Conservation (phyloP, 2,113 vertebrate genomes). For the Pycnonotus jocosus region DNA sequence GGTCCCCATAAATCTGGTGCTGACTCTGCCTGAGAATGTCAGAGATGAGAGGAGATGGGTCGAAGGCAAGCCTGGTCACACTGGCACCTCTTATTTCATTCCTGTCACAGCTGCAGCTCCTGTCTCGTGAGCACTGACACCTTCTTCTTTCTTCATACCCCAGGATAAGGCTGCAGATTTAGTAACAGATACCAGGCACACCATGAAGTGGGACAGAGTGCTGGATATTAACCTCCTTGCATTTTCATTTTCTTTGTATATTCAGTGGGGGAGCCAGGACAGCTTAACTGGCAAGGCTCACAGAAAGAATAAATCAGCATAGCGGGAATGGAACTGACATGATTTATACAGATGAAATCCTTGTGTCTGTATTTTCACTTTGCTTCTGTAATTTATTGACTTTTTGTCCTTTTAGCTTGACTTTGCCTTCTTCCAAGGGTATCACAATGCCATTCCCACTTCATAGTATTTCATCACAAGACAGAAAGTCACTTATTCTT, state of each 20-base stretch:
- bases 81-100: neutral
- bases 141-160: neutral
- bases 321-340: neutral
- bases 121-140: neutral
- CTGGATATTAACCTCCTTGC: neutral
- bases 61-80: neutral
- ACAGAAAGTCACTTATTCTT: neutral
- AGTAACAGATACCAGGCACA: neutral
- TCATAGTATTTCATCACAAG: neutral
- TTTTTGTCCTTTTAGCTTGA: constrained; percentile 38
- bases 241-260: neutral
- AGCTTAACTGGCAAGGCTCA: neutral
- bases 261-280: neutral
- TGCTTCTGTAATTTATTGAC: constrained; percentile 46
- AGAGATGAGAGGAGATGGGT: neutral
- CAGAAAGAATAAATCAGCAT: constrained; percentile 36
- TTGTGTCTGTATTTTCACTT: constrained; percentile 2
- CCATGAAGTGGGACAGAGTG: neutral
- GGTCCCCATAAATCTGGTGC: neutral
- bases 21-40: neutral
- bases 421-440: constrained; percentile 13
- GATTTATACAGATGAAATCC: constrained; percentile 42
- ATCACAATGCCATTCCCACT: neutral
- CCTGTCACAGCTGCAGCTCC: neutral
- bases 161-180: neutral